Evolutionary conservation across 2,113 vertebrate genomes (phyloP), one percentile per base, ranked within the genome.

Genomic region (Dasyurus viverrinus): DNA sequence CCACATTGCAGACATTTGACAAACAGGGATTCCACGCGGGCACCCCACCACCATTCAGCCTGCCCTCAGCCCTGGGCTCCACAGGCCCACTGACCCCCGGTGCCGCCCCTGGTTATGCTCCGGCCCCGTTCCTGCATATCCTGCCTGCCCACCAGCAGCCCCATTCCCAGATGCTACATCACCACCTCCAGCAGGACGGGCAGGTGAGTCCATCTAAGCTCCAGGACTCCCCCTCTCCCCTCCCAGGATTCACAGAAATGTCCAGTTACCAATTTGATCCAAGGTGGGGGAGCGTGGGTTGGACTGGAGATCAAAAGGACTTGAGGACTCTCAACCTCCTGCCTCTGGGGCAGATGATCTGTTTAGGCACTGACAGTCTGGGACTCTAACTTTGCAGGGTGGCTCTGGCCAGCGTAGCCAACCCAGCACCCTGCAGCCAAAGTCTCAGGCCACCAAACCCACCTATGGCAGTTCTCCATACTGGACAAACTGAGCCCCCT

Each of bases 1-100:
- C 48, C 93, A 53, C 53, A 0, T 0, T 46, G 8, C 98, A 99
- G 99, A 98, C 99, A 0, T 99, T 99, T 98, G 99, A 99, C 98
- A 99, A 99, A 98, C 99, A 99, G 99, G 99, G 99, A 98, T 99
- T 99, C 98, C 99, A 99, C 0, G 99, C 99, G 4, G 99, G 99
- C 91, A 99, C 99, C 0, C 99, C 99, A 0, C 99, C 99, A 93
- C 99, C 99, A 0, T 99, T 99, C 98, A 99, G 98, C 98, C 98
- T 99, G 97, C 99, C 99, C 1, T 99, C 99, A 1, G 99, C 99
- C 91, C 98, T 99, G 0, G 99, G 99, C 46, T 99, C 99, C 0
- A 98, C 99, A 0, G 99, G 99, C 53, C 99, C 99, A 12, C 94
- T 99, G 97, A 99, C 99, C 96, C 99, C 99, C 2, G 99, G 99